Evolutionary conservation across 2,888 invertebrate species (phyloP).

Genomic region (Drosophila putrida): DNA sequence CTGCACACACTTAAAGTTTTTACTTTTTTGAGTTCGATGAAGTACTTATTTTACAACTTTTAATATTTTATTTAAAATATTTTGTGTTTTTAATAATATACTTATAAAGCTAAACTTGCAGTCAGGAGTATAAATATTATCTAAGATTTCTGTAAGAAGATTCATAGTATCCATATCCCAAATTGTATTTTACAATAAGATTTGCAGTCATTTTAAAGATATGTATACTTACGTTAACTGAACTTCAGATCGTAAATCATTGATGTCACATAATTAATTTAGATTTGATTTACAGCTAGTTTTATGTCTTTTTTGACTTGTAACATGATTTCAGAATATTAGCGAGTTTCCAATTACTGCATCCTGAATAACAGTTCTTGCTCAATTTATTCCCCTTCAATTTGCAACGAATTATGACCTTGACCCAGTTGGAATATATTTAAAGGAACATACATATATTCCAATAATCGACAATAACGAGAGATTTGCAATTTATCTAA

Average conservation of each 20-base stretch:
- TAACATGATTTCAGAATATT: too few relatives aligned
- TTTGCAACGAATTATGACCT: constrained; percentile 12
- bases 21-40: too few relatives aligned
- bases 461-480: too few relatives aligned
- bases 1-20: too few relatives aligned
- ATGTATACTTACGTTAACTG: too few relatives aligned
- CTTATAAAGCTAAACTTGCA: neutral
- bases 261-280: too few relatives aligned
- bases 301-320: too few relatives aligned
- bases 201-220: neutral
- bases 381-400: neutral
- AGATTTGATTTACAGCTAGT: too few relatives aligned
- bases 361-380: neutral
- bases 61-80: too few relatives aligned
- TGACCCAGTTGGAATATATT: constrained; percentile 25
- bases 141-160: neutral
- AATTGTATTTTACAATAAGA: neutral
- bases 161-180: neutral
- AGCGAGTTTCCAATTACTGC: neutral
- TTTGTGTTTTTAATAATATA: neutral
- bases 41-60: too few relatives aligned
- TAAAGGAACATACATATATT: too few relatives aligned
- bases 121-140: neutral
- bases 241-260: too few relatives aligned
- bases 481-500: neutral